Evolutionary conservation across 2,113 vertebrate genomes (phyloP).

Genomic region (Peucedramus taeniatus): DNA sequence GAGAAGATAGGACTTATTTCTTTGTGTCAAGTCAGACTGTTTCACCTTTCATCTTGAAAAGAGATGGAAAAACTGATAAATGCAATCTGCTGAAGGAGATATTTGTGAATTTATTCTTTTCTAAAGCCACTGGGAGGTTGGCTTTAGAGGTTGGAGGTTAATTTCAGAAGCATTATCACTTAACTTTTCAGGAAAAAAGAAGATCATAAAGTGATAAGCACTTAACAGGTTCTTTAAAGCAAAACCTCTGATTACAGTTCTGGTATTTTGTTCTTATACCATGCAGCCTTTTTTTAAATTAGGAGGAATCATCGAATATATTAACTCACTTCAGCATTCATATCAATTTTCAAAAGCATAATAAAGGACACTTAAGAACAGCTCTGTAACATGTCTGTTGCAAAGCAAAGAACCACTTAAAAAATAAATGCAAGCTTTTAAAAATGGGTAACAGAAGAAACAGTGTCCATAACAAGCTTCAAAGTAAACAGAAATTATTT

Average conservation of each 20-base stretch:
- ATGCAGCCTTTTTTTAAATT: background rate
- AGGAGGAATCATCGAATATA: background rate
- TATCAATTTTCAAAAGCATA: background rate
- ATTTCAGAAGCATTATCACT: background rate
- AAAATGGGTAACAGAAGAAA: background rate
- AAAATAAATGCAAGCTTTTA: background rate
- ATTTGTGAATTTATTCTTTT: background rate
- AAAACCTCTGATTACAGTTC: background rate
- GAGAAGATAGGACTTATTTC: conserved; percentile 17
- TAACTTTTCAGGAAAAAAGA: background rate
- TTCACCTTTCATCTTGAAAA: conserved; percentile 58
- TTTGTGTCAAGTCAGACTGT: background rate
- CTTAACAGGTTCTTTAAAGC: background rate
- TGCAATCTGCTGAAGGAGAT: background rate
- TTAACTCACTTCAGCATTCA: background rate
- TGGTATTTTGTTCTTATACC: background rate
- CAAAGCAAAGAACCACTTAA: background rate
- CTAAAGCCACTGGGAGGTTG: background rate
- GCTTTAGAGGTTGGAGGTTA: background rate
- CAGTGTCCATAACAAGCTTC: background rate
- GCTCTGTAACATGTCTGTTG: background rate
- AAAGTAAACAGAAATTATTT: background rate
- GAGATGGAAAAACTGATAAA: conserved; percentile 49
- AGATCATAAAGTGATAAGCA: background rate
- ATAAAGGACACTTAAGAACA: background rate